Percentiles rank a stretch among this genome's conserved stretches.
Conservation (phyloP, 2,113 vertebrate species). For the Gadus chalcogrammus region DNA sequence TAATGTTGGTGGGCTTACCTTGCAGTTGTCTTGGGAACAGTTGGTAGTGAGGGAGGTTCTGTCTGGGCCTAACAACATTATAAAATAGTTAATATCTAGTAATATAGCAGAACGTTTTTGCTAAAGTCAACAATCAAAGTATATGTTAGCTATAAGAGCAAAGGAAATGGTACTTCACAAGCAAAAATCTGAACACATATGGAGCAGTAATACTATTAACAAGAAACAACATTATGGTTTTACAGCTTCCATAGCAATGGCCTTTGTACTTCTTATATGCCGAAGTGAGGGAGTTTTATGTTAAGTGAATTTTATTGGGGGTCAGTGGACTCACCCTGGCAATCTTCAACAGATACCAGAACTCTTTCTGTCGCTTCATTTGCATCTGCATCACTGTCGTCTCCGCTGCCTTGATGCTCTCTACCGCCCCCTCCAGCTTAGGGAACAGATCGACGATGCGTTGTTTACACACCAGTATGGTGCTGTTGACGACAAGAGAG, state of each 20-base stretch:
- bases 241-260: not conserved
- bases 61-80: constrained; percentile 79
- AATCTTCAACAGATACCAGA: constrained; percentile 96
- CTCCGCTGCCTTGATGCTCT: constrained; percentile 90
- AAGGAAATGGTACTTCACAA: no score
- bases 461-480: constrained; percentile 90
- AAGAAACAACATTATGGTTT: no score
- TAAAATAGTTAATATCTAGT: not conserved
- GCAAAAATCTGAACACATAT: no score
- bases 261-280: no score
- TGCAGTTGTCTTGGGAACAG: constrained; percentile 69
- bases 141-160: no score
- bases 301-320: no score
- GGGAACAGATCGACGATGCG: constrained; percentile 95
- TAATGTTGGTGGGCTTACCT: constrained; percentile 63
- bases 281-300: no score
- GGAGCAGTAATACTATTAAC: no score
- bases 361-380: constrained; percentile 92
- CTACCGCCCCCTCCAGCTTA: constrained; percentile 85
- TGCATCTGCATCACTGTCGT: constrained; percentile 93
- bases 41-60: constrained; percentile 68
- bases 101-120: not conserved
- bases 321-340: constrained; percentile 83
- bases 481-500: constrained; percentile 66
- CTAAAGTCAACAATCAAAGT: no score